Evolutionary conservation across 2,113 vertebrate species (phyloP).

Genomic region (Semnopithecus entellus): DNA sequence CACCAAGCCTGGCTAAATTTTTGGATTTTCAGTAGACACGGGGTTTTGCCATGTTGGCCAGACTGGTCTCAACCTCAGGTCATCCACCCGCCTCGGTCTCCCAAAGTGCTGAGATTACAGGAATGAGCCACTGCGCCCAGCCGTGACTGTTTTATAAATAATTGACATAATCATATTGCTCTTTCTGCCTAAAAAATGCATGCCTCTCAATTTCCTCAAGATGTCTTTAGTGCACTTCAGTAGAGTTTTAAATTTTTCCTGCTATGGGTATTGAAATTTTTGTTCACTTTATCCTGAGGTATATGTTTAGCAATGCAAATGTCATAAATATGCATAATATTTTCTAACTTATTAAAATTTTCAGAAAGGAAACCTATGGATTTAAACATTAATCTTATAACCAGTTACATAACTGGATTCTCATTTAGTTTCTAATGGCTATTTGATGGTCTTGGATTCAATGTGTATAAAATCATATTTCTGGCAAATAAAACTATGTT

Average conservation of each 20-base stretch:
- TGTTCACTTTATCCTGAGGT: neutral
- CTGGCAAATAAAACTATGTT: neutral
- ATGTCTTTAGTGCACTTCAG: neutral
- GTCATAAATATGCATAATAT: neutral
- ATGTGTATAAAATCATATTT: neutral
- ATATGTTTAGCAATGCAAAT: neutral
- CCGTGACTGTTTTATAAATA: neutral
- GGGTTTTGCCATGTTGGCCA: too few species aligned
- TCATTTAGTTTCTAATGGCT: neutral
- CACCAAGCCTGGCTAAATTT: too few species aligned
- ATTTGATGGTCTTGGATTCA: neutral
- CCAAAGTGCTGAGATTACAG: too few species aligned
- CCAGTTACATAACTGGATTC: neutral
- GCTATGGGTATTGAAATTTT: neutral
- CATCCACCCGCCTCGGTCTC: too few species aligned
- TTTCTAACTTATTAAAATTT: neutral
- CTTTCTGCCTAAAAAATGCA: neutral
- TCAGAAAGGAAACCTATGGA: neutral
- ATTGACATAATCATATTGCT: neutral
- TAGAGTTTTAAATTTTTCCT: neutral
- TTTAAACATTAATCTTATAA: neutral
- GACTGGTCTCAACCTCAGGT: too few species aligned
- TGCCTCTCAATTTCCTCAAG: neutral
- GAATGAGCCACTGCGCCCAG: rapidly evolving
- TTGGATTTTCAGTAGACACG: too few species aligned